Conservation (phyloP, 1,140 invertebrate genomes). For the Hirudo medicinalis region DNA sequence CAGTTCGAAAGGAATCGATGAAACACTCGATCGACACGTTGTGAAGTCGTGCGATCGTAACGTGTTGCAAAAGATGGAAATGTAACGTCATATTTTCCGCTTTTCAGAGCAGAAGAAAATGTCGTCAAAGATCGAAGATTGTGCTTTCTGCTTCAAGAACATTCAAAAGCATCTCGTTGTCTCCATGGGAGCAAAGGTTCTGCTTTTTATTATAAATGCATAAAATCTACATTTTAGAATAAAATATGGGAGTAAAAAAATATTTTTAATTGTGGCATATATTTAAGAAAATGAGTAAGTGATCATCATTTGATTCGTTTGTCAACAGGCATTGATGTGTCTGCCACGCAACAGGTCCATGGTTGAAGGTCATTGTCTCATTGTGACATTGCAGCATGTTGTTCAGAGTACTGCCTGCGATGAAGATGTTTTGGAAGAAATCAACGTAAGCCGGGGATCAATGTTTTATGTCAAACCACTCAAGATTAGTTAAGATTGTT, state of each 20-base stretch:
- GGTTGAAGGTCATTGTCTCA: constrained; percentile 71
- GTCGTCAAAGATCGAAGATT: constrained; percentile 59
- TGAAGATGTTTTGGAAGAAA: constrained; percentile 82
- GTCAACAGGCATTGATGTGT: constrained; percentile 53
- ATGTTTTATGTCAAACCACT: constrained; percentile 1
- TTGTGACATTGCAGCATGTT: constrained; percentile 69
- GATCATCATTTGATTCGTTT: neutral
- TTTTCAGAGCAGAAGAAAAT: constrained; percentile 53
- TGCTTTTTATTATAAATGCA: no score
- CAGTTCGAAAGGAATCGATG: neutral
- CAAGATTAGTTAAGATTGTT: no score
- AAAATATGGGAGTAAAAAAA: no score
- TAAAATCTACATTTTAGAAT: no score
- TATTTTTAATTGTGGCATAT: no score
- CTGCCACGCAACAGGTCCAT: constrained; percentile 65
- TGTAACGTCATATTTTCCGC: constrained; percentile 4
- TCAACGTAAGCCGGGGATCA: constrained; percentile 48
- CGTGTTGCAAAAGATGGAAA: no score
- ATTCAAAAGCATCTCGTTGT: constrained; percentile 78
- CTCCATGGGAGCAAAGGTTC: constrained; percentile 59
- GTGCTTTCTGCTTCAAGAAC: constrained; percentile 65
- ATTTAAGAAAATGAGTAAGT: no score
- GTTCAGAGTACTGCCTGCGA: constrained; percentile 64
- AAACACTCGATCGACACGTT: neutral
- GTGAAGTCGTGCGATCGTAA: no score